Evolutionary conservation across 2,888 invertebrate species (phyloP).

Genomic region (Vanessa cardui): DNA sequence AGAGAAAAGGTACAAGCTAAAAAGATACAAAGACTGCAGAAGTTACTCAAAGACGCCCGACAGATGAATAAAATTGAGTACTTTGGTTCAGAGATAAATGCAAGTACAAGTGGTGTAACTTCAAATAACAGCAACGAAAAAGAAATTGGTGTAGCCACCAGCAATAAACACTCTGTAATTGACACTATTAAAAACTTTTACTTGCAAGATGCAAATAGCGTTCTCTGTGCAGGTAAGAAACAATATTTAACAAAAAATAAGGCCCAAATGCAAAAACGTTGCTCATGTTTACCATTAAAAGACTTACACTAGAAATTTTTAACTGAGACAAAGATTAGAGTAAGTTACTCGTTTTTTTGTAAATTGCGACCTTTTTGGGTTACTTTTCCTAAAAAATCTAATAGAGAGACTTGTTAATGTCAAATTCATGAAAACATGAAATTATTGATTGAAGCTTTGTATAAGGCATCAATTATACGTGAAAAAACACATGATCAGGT

Average conservation of each 20-base stretch:
- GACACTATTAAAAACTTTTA: conserved; percentile 9
- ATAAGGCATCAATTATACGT: conserved; percentile 22
- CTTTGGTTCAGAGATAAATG: too few species aligned
- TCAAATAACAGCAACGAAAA: too few species aligned
- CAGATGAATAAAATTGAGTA: too few species aligned
- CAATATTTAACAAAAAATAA: conserved; percentile 27
- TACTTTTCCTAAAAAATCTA: conserved; percentile 20
- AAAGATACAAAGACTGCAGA: too few species aligned
- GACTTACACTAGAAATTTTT: conserved; percentile 28
- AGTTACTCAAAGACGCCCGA: too few species aligned
- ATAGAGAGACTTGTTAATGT: conserved; percentile 31
- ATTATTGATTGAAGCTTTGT: conserved; percentile 18
- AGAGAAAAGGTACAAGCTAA: too few species aligned
- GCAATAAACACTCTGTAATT: too few species aligned
- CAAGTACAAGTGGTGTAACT: too few species aligned
- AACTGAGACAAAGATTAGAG: conserved; percentile 9
- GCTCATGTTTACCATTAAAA: conserved; percentile 17
- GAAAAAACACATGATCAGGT: not conserved
- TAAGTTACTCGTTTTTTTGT: conserved; percentile 31
- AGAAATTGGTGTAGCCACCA: too few species aligned
- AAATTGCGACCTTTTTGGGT: conserved; percentile 30
- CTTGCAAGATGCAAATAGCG: conserved; percentile 22
- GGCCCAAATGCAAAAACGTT: conserved; percentile 23
- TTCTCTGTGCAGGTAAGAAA: conserved; percentile 22
- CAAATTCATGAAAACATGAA: conserved; percentile 23